Percentiles rank a stretch among this genome's conserved stretches.
Evolutionary conservation across 2,888 invertebrate genomes (phyloP).

Genomic region (Creontiades dilutus): DNA sequence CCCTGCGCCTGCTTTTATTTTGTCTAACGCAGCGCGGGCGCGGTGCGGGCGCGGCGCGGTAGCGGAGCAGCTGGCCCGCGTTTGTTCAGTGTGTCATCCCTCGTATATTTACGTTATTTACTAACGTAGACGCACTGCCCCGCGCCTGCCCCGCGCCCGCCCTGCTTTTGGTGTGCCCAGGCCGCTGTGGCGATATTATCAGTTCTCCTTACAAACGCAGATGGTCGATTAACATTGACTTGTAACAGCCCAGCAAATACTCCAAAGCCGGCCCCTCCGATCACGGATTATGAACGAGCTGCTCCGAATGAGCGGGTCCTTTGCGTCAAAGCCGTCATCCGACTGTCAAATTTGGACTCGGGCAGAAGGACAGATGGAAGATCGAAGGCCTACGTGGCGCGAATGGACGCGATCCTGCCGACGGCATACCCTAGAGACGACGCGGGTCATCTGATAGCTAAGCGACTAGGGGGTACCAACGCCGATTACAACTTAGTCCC

Average conservation of each 20-base stretch:
- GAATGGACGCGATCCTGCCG: not conserved
- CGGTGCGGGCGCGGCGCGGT: too few relatives aligned
- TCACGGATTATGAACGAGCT: not conserved
- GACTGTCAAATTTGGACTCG: not conserved
- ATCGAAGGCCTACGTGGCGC: not conserved
- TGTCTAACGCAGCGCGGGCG: too few relatives aligned
- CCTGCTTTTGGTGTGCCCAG: too few relatives aligned
- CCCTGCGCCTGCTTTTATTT: too few relatives aligned
- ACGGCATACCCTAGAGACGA: not conserved
- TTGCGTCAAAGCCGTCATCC: not conserved
- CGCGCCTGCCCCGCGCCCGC: too few relatives aligned
- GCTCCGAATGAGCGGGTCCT: not conserved
- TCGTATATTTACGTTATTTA: too few relatives aligned
- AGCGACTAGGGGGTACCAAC: slow-evolving; percentile 25
- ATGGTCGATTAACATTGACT: not conserved
- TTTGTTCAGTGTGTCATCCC: too few relatives aligned
- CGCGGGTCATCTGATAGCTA: slow-evolving; percentile 37
- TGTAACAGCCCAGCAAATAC: not conserved
- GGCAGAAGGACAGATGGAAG: not conserved
- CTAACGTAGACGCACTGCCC: too few relatives aligned
- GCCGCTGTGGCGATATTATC: not conserved
- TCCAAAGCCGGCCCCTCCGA: not conserved
- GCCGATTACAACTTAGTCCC: slow-evolving; percentile 12
- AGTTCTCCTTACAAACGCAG: not conserved
- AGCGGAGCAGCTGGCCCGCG: too few relatives aligned